Conservation (phyloP, 1,140 invertebrate species). For the Cepaea nemoralis region DNA sequence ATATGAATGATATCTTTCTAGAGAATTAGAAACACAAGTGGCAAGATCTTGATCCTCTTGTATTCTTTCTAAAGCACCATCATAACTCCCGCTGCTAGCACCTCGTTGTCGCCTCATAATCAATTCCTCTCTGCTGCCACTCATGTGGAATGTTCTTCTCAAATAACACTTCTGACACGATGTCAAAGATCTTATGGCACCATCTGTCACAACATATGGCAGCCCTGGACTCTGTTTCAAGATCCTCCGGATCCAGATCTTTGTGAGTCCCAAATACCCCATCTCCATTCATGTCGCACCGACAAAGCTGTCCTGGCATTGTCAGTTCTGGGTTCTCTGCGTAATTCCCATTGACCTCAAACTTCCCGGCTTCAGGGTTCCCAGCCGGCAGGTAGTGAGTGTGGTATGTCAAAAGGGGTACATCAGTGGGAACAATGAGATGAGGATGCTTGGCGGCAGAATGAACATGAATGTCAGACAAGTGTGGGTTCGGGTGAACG, state of each 20-base stretch:
- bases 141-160: not conserved
- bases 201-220: constrained; percentile 39
- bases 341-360: constrained; percentile 49
- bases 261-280: not conserved
- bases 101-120: not conserved
- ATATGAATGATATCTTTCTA: not conserved
- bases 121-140: not conserved
- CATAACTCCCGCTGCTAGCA: constrained; percentile 11
- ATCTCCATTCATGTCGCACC: constrained; percentile 8
- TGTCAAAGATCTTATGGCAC: constrained; percentile 24
- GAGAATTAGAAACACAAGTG: not conserved
- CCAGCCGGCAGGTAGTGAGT: constrained; percentile 3
- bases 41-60: constrained; percentile 8
- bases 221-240: constrained; percentile 10
- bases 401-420: not conserved
- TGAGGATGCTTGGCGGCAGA: constrained; percentile 19
- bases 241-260: not conserved
- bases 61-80: constrained; percentile 9
- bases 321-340: constrained; percentile 39
- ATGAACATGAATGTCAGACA: constrained; percentile 25
- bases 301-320: not conserved
- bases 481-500: not conserved
- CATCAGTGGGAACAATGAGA: not conserved
- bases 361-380: not conserved
- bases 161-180: constrained; percentile 25